Percentiles rank a stretch among this genome's conserved stretches.
phyloP scores from a whole-genome alignment of 2,797 vertebrate species.

The Otolemur crassicaudatus region DNA sequence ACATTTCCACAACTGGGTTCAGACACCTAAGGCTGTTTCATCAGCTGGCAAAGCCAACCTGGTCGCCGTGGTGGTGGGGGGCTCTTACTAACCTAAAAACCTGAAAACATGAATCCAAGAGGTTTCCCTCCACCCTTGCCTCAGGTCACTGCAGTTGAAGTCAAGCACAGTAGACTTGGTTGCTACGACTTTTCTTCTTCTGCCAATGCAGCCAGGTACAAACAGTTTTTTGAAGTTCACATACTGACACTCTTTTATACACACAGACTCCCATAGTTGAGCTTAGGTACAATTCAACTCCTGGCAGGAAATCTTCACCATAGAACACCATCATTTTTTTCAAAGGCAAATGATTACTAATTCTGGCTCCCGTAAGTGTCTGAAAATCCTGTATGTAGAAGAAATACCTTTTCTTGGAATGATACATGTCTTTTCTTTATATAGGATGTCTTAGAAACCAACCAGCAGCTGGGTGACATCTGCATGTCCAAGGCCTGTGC shows the following conservation, averaged over 20 bases:
- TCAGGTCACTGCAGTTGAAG: neutral
- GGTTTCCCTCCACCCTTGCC: too few relatives aligned
- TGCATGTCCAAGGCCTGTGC: neutral
- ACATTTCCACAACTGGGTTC: neutral
- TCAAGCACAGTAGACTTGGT: rapidly evolving
- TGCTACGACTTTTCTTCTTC: neutral
- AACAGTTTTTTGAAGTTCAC: rapidly evolving
- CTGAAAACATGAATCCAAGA: neutral
- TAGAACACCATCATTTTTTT: neutral
- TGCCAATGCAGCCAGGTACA: rapidly evolving
- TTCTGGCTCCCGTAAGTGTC: neutral
- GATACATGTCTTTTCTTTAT: neutral
- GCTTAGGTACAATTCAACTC: neutral
- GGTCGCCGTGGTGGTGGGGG: neutral
- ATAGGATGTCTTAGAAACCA: neutral
- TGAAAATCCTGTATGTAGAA: neutral
- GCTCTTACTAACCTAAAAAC: neutral
- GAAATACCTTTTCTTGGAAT: neutral
- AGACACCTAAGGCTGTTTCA: too few relatives aligned
- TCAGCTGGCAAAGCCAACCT: neutral
- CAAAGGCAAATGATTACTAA: neutral
- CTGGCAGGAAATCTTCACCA: neutral
- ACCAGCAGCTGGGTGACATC: rapidly evolving
- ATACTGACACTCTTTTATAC: rapidly evolving
- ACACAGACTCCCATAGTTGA: too few relatives aligned